Evolutionary conservation across 2,113 vertebrate genomes (phyloP), one percentile per base, ranked within the genome.

Genomic region (Sander vitreus): DNA sequence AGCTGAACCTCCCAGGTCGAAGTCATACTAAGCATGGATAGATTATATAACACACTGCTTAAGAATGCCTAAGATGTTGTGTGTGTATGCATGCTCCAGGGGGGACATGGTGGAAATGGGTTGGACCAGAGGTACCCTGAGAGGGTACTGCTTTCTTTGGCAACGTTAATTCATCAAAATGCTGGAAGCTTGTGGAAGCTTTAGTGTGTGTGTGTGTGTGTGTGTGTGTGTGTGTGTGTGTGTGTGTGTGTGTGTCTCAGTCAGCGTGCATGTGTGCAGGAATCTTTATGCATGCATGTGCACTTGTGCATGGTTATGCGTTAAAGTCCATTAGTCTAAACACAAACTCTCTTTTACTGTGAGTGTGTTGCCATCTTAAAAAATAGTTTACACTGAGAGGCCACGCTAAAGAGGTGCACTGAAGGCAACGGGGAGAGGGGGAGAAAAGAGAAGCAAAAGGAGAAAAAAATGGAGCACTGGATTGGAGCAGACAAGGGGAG

Each of bases 31-130:
- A 62, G 30, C 12, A 25, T 11, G 6, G 23, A 43, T 57, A 27
- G 54, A 88, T 96, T 96, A 84, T 53, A 89, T 86, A 84, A 90
- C 73, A 69, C 65, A 25, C 64, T 84, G 55, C 27, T 89, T 88
- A 72, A 73, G 80, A 73, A 85, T 89, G 74, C 78, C 53, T 63
- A 68, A 57, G 65, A 72, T 51, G 81, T 58, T 71, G 76, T 76
- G 33, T 79, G 74, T 73, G 53, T 69, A 53, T 66, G 72, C 23
- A 62, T 75, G 36, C 60, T 71, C 23, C 33, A 81, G 11, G 23
- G 14, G 50, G 21, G 10, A 47, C 50, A 43, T 30, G 19, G 21
- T 58, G 33, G 39, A 68, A 78, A 80, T 60, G 45, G 68, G 43
- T 39, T 73, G 14, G 58, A 77, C 19, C 33, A 68, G 78, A 77